A percentile compares a stretch with the other conserved stretches of the same genome.
Evolutionary conservation across 2,113 vertebrate species (phyloP).

Genomic region (Physeter macrocephalus): DNA sequence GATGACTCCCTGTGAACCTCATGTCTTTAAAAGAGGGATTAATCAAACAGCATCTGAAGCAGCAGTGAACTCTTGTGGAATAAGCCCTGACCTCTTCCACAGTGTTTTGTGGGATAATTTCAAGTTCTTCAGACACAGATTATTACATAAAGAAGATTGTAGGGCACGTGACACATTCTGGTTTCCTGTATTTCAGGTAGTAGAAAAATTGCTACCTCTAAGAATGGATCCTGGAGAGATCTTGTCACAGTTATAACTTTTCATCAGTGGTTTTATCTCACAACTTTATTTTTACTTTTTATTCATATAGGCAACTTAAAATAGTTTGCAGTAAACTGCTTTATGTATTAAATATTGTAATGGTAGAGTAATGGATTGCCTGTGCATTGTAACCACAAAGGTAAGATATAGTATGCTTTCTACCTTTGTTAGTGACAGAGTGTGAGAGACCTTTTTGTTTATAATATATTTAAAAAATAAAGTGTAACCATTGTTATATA

Average conservation of each 20-base stretch:
- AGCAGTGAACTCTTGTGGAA: constrained; percentile 76
- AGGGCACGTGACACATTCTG: constrained; percentile 65
- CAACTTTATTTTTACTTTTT: constrained; percentile 51
- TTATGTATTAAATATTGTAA: constrained; percentile 79
- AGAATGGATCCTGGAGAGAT: constrained; percentile 71
- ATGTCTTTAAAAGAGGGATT: constrained; percentile 78
- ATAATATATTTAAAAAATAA: constrained; percentile 38
- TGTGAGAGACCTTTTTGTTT: constrained; percentile 21
- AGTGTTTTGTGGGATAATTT: constrained; percentile 74
- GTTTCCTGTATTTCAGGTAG: constrained; percentile 62
- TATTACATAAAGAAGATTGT: constrained; percentile 75
- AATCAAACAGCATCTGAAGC: constrained; percentile 78
- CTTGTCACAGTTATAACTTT: constrained; percentile 69
- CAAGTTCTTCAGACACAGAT: constrained; percentile 72
- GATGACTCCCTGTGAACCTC: constrained; percentile 79
- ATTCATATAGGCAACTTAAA: constrained; percentile 65
- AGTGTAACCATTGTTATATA: constrained; percentile 21
- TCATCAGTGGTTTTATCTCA: constrained; percentile 53
- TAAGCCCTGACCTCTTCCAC: constrained; percentile 71
- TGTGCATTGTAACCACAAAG: constrained; percentile 95
- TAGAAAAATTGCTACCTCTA: constrained; percentile 71
- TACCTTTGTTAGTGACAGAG: constrained; percentile 36
- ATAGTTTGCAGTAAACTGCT: constrained; percentile 74
- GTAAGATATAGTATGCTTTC: constrained; percentile 81
- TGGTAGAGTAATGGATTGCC: constrained; percentile 90